Percentiles rank a stretch among this genome's conserved stretches.
These are phyloP conservation scores for Torymus texanus DNA, from an alignment of 2,888 invertebrate species.

Conservation along the genomic window DNA sequence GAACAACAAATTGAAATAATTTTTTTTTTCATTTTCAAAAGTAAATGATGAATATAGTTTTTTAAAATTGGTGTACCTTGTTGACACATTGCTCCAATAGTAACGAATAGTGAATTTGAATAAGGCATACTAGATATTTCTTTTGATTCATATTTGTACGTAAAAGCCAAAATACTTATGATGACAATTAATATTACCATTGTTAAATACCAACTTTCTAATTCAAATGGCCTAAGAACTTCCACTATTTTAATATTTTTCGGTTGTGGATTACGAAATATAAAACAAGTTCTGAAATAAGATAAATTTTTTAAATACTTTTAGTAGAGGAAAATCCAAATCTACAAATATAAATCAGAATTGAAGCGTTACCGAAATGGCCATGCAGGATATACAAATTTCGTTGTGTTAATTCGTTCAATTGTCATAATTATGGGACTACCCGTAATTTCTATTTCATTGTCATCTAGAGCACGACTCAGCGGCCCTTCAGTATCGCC, in stretches of 20 bases:
- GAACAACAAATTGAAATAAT: neutral
- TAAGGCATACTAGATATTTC: slow-evolving; percentile 35
- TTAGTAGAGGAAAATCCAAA: neutral
- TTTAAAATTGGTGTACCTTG: slow-evolving; percentile 59
- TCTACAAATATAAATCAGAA: neutral
- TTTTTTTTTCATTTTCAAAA: neutral
- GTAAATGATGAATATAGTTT: too few relatives aligned
- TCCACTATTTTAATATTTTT: slow-evolving; percentile 57
- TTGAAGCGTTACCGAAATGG: slow-evolving; percentile 23
- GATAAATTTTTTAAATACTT: neutral
- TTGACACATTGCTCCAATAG: slow-evolving; percentile 63
- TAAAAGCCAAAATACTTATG: neutral
- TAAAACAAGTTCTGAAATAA: slow-evolving; percentile 62
- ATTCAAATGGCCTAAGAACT: slow-evolving; percentile 60
- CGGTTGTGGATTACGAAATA: slow-evolving; percentile 62
- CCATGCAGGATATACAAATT: slow-evolving; percentile 37
- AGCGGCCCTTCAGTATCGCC: slow-evolving; percentile 57
- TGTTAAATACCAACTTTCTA: slow-evolving; percentile 59
- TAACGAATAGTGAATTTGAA: slow-evolving; percentile 56
- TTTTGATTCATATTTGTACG: slow-evolving; percentile 50
- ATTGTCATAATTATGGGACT: slow-evolving; percentile 37
- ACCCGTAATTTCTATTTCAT: slow-evolving; percentile 43
- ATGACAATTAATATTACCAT: slow-evolving; percentile 47
- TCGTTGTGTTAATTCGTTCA: slow-evolving; percentile 19
- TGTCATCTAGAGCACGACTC: slow-evolving; percentile 14